Evolutionary conservation across 2,888 invertebrate genomes (phyloP).

Genomic region (Phania funesta): DNA sequence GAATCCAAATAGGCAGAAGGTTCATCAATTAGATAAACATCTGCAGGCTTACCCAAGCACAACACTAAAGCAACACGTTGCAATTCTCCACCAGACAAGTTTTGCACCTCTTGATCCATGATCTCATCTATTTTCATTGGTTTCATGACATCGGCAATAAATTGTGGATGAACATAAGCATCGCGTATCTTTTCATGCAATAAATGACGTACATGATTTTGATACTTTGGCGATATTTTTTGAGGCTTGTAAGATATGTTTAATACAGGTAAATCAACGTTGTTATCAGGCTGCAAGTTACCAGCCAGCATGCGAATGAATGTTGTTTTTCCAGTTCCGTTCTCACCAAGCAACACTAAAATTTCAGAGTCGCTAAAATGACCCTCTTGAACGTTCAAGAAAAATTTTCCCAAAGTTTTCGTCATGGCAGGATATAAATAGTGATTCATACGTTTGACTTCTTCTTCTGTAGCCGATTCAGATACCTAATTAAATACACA

Average conservation of each 20-base stretch:
- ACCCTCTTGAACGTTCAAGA: slow-evolving; percentile 90
- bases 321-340: slow-evolving; percentile 99
- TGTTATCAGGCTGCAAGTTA: slow-evolving; percentile 92
- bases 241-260: slow-evolving; percentile 99
- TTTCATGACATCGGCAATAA: slow-evolving; percentile 99
- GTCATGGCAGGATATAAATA: slow-evolving; percentile 97
- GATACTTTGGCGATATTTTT: slow-evolving; percentile 99
- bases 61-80: slow-evolving; percentile 98
- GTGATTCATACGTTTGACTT: slow-evolving; percentile 97
- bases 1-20: slow-evolving; percentile 99
- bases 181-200: slow-evolving; percentile 98
- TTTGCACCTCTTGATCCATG: slow-evolving; percentile 98
- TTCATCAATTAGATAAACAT: slow-evolving; percentile 99
- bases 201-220: slow-evolving; percentile 94
- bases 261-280: slow-evolving; percentile 87
- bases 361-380: slow-evolving; percentile 99
- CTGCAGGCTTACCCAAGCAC: slow-evolving; percentile 98
- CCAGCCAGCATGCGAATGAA: slow-evolving; percentile 99
- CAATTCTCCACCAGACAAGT: slow-evolving; percentile 99
- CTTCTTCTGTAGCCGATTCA: slow-evolving; percentile 98
- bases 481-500: slow-evolving; percentile 84
- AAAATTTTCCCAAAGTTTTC: slow-evolving; percentile 88
- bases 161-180: slow-evolving; percentile 98
- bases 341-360: slow-evolving; percentile 97
- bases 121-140: slow-evolving; percentile 98